Evolutionary conservation across 2,888 invertebrate genomes (phyloP).

Genomic region (Tetheella fluctuosa): DNA sequence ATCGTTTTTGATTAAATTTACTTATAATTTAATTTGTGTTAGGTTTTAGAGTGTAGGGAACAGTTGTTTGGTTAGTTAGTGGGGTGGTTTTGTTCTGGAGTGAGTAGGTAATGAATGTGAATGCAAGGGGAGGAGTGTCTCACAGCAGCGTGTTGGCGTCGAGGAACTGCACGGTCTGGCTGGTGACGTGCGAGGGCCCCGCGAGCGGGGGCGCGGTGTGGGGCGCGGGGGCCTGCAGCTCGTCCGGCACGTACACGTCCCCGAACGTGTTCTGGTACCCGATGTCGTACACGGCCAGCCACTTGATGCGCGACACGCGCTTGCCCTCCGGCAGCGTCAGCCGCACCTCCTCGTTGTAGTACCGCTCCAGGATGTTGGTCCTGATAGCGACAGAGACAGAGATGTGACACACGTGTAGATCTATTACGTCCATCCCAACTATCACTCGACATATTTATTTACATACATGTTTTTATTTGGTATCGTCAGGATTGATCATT

Average conservation of each 20-base stretch:
- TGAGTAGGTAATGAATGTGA: too few species aligned
- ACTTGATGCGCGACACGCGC: constrained; percentile 93
- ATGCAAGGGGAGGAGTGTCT: constrained; percentile 24
- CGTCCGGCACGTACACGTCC: constrained; percentile 95
- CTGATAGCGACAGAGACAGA: too few species aligned
- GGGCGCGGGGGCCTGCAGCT: constrained; percentile 92
- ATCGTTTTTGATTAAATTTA: too few species aligned
- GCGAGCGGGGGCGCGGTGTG: constrained; percentile 78
- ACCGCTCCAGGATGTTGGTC: constrained; percentile 93
- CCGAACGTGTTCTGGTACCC: constrained; percentile 94
- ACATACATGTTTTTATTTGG: background rate
- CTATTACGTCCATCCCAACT: too few species aligned
- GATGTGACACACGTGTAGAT: too few species aligned
- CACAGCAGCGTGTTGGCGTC: constrained; percentile 90
- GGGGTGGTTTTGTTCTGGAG: too few species aligned
- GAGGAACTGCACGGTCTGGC: constrained; percentile 88
- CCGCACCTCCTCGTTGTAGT: constrained; percentile 93
- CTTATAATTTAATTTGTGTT: too few species aligned
- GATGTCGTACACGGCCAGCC: constrained; percentile 95
- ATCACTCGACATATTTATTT: too few species aligned
- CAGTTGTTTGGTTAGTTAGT: too few species aligned
- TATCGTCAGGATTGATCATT: too few species aligned
- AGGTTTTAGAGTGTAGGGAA: too few species aligned
- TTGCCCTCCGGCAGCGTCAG: constrained; percentile 93
- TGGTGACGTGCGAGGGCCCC: constrained; percentile 83